phyloP scores from a whole-genome alignment of 2,888 invertebrate genomes.

The Hirtodrosophila cameraria region DNA sequence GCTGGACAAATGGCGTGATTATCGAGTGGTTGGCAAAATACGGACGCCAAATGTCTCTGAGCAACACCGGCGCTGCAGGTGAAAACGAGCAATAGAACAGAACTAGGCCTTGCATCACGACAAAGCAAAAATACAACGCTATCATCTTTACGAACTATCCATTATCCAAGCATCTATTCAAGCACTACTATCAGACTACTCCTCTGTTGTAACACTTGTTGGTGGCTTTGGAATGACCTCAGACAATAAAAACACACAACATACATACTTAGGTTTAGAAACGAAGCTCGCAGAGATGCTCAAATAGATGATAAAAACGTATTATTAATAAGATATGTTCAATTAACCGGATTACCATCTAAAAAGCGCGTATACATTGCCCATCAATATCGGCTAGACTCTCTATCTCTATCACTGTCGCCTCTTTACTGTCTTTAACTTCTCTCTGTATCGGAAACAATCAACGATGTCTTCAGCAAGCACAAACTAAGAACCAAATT shows the following conservation, averaged over 20 bases:
- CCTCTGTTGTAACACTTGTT: constrained; percentile 9
- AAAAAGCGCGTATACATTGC: constrained; percentile 6
- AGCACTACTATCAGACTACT: constrained; percentile 15
- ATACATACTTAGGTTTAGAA: constrained; percentile 26
- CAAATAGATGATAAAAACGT: constrained; percentile 35
- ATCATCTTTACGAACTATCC: too few species aligned
- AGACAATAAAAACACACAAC: constrained; percentile 1
- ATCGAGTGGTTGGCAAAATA: constrained; percentile 91
- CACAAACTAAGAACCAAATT: constrained; percentile 13
- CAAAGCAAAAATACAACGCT: constrained; percentile 17
- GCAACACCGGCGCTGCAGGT: constrained; percentile 60
- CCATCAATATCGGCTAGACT: constrained; percentile 18
- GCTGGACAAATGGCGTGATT: constrained; percentile 96
- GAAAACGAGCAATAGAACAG: constrained; percentile 57
- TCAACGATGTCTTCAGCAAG: constrained; percentile 26
- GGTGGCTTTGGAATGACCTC: constrained; percentile 14
- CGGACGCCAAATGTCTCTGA: constrained; percentile 84
- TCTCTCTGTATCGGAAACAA: constrained; percentile 42
- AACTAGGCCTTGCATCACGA: constrained; percentile 11
- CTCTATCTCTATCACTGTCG: constrained; percentile 5
- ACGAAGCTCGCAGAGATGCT: constrained; percentile 39
- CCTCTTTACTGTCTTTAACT: constrained; percentile 30
- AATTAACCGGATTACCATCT: constrained; percentile 2
- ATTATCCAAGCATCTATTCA: constrained; percentile 14
- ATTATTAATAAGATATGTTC: constrained; percentile 14